Evolutionary conservation across 2,888 invertebrate species (phyloP).

Genomic region (Cephus pygmeus): DNA sequence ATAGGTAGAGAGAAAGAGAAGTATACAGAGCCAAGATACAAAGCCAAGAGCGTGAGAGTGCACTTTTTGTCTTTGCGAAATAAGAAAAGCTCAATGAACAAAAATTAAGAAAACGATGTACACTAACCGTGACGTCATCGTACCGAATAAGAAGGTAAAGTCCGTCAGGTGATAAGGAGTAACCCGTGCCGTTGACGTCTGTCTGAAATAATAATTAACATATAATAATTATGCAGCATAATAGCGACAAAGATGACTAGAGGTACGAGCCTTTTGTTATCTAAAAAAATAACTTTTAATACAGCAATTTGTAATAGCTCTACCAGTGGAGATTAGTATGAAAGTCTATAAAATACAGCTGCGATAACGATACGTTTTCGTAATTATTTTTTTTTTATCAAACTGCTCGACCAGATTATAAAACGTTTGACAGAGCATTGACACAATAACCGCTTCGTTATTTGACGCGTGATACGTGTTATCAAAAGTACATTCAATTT

Average conservation of each 20-base stretch:
- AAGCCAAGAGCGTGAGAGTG: not conserved
- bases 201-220: slow-evolving; percentile 23
- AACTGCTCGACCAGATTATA: not conserved
- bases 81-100: not conserved
- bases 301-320: not conserved
- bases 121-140: slow-evolving; percentile 48
- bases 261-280: not conserved
- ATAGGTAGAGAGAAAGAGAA: not conserved
- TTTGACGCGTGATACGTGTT: not conserved
- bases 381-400: not conserved
- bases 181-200: slow-evolving; percentile 27
- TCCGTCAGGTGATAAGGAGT: slow-evolving; percentile 53
- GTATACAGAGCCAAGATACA: not conserved
- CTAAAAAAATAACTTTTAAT: not conserved
- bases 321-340: not conserved
- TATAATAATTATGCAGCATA: not conserved
- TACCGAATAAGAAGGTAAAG: slow-evolving; percentile 54
- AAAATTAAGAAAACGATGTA: slow-evolving; percentile 1
- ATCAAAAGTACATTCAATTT: not conserved
- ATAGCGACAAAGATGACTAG: not conserved
- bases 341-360: not conserved
- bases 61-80: not conserved
- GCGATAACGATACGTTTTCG: not conserved
- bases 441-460: not conserved
- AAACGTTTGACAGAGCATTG: not conserved